Evolutionary conservation across 2,888 invertebrate species (phyloP).

Genomic region (Synergus laeviventris): DNA sequence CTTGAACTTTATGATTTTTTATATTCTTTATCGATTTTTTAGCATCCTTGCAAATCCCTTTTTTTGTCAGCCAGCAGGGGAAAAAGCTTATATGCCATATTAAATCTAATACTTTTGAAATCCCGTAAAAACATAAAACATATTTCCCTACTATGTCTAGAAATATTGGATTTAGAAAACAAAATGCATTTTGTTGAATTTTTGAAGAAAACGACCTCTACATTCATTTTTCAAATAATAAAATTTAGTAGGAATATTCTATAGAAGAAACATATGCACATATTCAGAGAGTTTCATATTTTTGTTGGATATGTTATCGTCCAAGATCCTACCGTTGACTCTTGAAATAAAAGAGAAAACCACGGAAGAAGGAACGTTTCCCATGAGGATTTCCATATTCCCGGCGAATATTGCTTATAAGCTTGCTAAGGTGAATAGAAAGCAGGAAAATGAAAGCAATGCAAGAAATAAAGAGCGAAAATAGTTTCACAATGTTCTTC

Average conservation of each 20-base stretch:
- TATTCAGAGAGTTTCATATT: conserved; percentile 11
- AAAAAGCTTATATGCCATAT: too few relatives aligned
- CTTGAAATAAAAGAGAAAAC: conserved; percentile 14
- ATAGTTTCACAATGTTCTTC: not conserved
- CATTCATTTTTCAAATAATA: not conserved
- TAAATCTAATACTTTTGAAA: too few relatives aligned
- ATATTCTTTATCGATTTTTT: too few relatives aligned
- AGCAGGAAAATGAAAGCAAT: not conserved
- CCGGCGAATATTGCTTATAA: conserved; percentile 25
- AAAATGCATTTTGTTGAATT: too few relatives aligned
- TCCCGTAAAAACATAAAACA: too few relatives aligned
- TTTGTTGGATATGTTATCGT: not conserved
- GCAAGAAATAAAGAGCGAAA: not conserved
- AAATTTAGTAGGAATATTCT: not conserved
- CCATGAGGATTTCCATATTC: conserved; percentile 25
- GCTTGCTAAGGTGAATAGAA: conserved; percentile 22
- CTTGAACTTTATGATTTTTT: too few relatives aligned
- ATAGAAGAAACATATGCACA: not conserved
- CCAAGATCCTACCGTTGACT: conserved; percentile 15
- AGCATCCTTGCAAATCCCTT: too few relatives aligned
- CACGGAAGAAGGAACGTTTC: conserved; percentile 23
- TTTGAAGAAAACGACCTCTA: too few relatives aligned
- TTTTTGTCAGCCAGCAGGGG: too few relatives aligned
- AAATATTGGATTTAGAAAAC: too few relatives aligned
- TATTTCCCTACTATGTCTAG: too few relatives aligned